Conservation (phyloP, 2,888 invertebrate species). For the Ashinkailepas kermadecensis region DNA sequence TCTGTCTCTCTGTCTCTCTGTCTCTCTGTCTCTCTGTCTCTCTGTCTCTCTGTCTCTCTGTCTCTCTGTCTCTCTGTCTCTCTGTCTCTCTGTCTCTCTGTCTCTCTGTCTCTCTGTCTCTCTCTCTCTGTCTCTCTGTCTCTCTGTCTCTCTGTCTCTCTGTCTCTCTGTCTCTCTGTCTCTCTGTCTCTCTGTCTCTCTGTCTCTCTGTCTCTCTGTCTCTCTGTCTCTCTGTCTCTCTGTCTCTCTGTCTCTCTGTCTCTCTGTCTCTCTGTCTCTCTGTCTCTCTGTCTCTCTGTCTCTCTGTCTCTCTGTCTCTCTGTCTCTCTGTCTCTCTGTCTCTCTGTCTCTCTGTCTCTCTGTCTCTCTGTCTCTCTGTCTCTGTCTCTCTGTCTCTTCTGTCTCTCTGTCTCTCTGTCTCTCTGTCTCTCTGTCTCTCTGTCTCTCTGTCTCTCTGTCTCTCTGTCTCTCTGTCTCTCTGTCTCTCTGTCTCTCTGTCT, state of each 20-base stretch:
- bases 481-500: too few relatives aligned
- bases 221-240: not conserved
- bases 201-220: slow-evolving; percentile 16
- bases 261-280: not conserved
- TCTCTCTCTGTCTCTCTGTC: too few relatives aligned
- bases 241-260: not conserved
- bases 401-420: not conserved
- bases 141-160: not conserved
- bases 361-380: slow-evolving; percentile 6
- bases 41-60: too few relatives aligned
- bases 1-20: too few relatives aligned
- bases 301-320: not conserved
- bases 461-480: too few relatives aligned
- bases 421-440: not conserved
- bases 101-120: too few relatives aligned
- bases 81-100: too few relatives aligned
- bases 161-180: slow-evolving; percentile 19
- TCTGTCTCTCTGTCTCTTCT: not conserved
- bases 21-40: too few relatives aligned
- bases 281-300: not conserved
- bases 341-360: slow-evolving; percentile 6
- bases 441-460: too few relatives aligned
- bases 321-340: not conserved
- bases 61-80: too few relatives aligned
- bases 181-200: slow-evolving; percentile 20